A percentile compares a stretch with the other conserved stretches of the same genome.
These are phyloP conservation scores for Cylas formicarius DNA, from an alignment of 1,140 invertebrate species.

Conservation along the genomic window DNA sequence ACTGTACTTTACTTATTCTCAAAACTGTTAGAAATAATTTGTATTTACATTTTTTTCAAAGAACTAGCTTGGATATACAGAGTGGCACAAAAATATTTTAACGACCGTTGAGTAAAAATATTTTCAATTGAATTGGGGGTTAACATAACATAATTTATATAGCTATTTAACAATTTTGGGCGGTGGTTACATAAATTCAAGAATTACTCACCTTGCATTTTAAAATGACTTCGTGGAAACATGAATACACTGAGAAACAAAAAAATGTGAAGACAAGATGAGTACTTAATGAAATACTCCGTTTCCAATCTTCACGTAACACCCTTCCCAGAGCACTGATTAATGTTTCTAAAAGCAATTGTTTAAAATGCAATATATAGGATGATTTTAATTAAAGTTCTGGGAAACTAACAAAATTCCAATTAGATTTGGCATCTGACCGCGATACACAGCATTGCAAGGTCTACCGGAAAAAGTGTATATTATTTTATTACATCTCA, in stretches of 20 bases:
- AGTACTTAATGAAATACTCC: constrained; percentile 90
- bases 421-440: too few relatives aligned
- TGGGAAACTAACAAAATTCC: too few relatives aligned
- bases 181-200: too few relatives aligned
- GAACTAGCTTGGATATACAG: too few relatives aligned
- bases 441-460: too few relatives aligned
- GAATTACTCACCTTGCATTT: constrained; percentile 68
- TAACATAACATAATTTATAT: neutral
- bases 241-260: constrained; percentile 93
- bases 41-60: too few relatives aligned
- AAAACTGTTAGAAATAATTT: too few relatives aligned
- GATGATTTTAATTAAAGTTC: constrained; percentile 16
- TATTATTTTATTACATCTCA: too few relatives aligned
- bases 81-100: too few relatives aligned
- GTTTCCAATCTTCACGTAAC: constrained; percentile 93
- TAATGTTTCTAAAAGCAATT: constrained; percentile 72
- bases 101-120: too few relatives aligned
- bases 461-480: too few relatives aligned
- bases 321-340: constrained; percentile 91
- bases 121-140: neutral
- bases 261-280: constrained; percentile 97
- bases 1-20: too few relatives aligned
- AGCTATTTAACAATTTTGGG: neutral
- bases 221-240: constrained; percentile 88
- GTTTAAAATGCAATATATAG: constrained; percentile 8